These are phyloP conservation scores for Hyphantria cunea DNA, from an alignment of 1,140 invertebrate genomes.

Conservation along the genomic window DNA sequence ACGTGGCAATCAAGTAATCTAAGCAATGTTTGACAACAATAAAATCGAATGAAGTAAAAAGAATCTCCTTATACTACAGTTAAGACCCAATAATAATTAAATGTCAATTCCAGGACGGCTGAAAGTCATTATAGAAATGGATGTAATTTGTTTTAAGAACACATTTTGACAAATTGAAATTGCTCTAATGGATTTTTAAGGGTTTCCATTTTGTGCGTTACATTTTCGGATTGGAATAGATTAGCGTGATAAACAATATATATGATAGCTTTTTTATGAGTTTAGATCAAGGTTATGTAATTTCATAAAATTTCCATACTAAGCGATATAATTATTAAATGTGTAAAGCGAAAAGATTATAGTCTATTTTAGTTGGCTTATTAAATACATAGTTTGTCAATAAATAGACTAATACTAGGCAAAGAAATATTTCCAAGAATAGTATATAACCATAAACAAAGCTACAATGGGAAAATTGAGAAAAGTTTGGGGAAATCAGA, in stretches of 20 bases:
- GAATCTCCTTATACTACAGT: slow-evolving; percentile 3
- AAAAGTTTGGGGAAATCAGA: too few species aligned
- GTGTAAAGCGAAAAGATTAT: too few species aligned
- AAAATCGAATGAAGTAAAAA: slow-evolving; percentile 11
- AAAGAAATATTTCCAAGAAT: too few species aligned
- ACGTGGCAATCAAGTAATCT: slow-evolving; percentile 8
- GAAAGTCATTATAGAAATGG: slow-evolving; percentile 3
- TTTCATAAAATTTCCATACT: too few species aligned
- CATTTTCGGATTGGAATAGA: neutral
- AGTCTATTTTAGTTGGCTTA: too few species aligned
- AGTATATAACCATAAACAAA: too few species aligned
- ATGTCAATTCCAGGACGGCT: slow-evolving; percentile 4
- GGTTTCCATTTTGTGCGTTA: neutral
- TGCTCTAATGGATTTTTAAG: neutral
- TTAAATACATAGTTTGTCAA: too few species aligned
- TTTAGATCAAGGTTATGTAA: too few species aligned
- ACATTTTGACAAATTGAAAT: neutral
- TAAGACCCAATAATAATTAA: slow-evolving; percentile 14
- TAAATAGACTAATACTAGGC: too few species aligned
- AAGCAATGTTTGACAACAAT: slow-evolving; percentile 13
- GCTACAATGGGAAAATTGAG: too few species aligned
- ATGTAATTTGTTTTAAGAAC: slow-evolving; percentile 16
- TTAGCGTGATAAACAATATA: neutral
- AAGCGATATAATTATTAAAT: too few species aligned
- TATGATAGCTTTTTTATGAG: too few species aligned